These are phyloP conservation scores for Drosophila grimshawi DNA, from an alignment of 1,140 invertebrate genomes.

Conservation along the genomic window DNA sequence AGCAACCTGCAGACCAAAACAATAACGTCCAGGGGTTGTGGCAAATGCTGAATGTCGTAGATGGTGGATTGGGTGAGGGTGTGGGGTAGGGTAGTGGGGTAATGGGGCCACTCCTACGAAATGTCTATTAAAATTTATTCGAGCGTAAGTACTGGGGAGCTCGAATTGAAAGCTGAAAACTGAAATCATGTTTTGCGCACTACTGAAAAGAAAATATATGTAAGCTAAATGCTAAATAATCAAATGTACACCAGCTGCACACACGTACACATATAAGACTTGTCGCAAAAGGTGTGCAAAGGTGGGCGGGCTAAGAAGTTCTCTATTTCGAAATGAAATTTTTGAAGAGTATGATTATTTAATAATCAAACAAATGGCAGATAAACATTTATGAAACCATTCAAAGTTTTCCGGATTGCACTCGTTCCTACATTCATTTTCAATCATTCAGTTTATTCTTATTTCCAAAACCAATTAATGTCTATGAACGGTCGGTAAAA, in stretches of 20 bases:
- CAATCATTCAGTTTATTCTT: no score
- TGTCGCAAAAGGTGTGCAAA: constrained; percentile 20
- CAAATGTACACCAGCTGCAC: constrained; percentile 64
- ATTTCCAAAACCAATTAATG: no score
- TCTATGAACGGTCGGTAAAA: no score
- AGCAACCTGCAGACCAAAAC: constrained; percentile 46
- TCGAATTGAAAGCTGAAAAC: constrained; percentile 59
- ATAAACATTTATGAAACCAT: no score
- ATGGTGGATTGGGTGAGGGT: not conserved
- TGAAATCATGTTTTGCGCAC: constrained; percentile 79
- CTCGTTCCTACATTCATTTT: no score
- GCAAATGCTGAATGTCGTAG: not conserved
- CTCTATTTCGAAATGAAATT: not conserved
- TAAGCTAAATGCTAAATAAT: constrained; percentile 80
- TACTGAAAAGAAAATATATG: constrained; percentile 75
- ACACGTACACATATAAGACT: constrained; percentile 38
- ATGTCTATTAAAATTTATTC: constrained; percentile 83
- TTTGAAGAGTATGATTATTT: no score
- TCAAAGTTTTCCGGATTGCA: no score
- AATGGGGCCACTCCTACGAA: constrained; percentile 56
- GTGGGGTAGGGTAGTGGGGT: not conserved
- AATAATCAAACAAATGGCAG: no score
- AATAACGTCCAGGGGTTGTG: constrained; percentile 25
- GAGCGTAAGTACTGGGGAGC: constrained; percentile 76
- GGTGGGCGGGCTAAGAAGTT: constrained; percentile 23